phyloP scores from a whole-genome alignment of 2,113 vertebrate species.

The Neodontobutis hainanensis region DNA sequence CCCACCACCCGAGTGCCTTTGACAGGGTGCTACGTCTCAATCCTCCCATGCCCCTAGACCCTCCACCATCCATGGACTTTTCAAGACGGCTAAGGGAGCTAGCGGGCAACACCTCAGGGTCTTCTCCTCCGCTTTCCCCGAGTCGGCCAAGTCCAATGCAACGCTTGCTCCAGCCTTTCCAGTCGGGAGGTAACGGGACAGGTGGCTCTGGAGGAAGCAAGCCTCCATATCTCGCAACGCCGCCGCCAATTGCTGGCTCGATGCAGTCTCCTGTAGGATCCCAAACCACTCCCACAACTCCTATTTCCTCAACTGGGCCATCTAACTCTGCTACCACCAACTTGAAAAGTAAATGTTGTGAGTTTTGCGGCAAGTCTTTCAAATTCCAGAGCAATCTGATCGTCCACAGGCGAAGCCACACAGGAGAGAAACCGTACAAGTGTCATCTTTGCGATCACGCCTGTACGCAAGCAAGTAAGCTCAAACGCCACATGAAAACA shows the following conservation, averaged over 20 bases:
- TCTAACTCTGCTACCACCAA: conserved; percentile 76
- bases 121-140: conserved; percentile 95
- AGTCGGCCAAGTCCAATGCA: conserved; percentile 98
- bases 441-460: conserved; percentile 99
- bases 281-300: conserved; percentile 83
- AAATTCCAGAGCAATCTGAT: conserved; percentile 99
- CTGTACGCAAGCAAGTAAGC: conserved; percentile 98
- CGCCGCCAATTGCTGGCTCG: conserved; percentile 93
- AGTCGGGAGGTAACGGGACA: conserved; percentile 84
- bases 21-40: conserved; percentile 99
- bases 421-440: conserved; percentile 99
- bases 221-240: conserved; percentile 95
- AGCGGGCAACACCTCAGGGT: conserved; percentile 94
- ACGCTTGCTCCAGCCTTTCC: conserved; percentile 99
- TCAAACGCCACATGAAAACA: conserved; percentile 99
- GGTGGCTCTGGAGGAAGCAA: conserved; percentile 81
- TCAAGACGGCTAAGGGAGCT: conserved; percentile 97
- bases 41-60: conserved; percentile 97
- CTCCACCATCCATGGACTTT: conserved; percentile 99
- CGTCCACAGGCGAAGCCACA: conserved; percentile 98
- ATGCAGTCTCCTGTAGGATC: conserved; percentile 94
- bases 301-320: conserved; percentile 59
- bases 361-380: conserved; percentile 99
- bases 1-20: conserved; percentile 99
- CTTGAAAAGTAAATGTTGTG: conserved; percentile 97